Percentiles rank a stretch among this genome's conserved stretches.
These are phyloP conservation scores for Strigamia maritima DNA, from an alignment of 2,888 invertebrate genomes.

Conservation along the genomic window DNA sequence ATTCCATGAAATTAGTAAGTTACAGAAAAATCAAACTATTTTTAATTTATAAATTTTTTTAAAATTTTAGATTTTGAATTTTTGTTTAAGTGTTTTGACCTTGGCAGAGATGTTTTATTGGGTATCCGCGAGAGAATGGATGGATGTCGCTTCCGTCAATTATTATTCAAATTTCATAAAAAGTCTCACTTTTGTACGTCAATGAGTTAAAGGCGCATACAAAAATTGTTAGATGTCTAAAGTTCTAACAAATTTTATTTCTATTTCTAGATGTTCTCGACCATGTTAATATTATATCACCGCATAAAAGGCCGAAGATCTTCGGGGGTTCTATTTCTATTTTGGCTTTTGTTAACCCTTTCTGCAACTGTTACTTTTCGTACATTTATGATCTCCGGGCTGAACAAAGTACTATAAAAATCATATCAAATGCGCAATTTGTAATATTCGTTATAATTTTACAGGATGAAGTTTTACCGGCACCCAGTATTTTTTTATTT, in stretches of 20 bases:
- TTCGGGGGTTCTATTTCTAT: background rate
- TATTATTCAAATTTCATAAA: background rate
- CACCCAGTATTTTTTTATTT: background rate
- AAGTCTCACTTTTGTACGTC: background rate
- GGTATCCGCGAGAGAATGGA: background rate
- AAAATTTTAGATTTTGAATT: too few species aligned
- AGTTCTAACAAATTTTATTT: background rate
- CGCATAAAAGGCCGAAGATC: background rate
- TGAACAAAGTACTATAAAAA: too few species aligned
- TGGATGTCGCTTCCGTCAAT: background rate
- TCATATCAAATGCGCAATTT: too few species aligned
- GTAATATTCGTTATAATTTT: background rate
- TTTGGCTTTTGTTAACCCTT: background rate
- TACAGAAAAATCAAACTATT: too few species aligned
- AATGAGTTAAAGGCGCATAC: background rate
- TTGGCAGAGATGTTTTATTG: background rate
- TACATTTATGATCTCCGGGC: background rate
- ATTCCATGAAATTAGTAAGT: constrained; percentile 68
- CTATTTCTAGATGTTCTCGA: background rate
- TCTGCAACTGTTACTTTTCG: background rate
- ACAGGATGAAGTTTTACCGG: background rate
- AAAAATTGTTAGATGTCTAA: background rate
- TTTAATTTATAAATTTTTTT: constrained; percentile 58
- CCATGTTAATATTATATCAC: background rate
- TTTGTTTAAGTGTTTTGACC: constrained; percentile 80